Conservation (phyloP, 2,888 invertebrate species). For the Papilio demoleus region DNA sequence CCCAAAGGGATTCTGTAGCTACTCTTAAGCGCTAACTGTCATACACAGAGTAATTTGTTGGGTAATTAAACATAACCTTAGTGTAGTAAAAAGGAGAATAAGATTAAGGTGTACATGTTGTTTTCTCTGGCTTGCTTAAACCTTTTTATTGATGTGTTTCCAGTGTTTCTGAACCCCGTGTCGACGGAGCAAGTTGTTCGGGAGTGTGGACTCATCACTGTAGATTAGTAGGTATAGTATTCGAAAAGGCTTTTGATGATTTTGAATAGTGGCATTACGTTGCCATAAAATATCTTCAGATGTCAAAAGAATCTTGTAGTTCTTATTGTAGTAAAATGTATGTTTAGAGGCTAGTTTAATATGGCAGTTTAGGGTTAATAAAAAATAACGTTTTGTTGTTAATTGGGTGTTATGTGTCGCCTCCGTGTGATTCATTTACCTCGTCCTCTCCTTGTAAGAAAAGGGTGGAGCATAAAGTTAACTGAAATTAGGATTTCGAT, state of each 20-base stretch:
- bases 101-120: too few relatives aligned
- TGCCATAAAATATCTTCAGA: not conserved
- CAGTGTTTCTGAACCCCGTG: conserved; percentile 87
- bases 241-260: conserved; percentile 4
- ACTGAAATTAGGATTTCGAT: not conserved
- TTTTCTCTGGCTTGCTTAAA: too few relatives aligned
- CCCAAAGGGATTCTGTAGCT: not conserved
- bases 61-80: too few relatives aligned
- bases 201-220: conserved; percentile 87
- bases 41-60: not conserved
- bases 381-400: too few relatives aligned
- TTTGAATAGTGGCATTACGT: conserved; percentile 19
- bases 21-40: not conserved
- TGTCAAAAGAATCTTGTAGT: not conserved
- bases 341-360: too few relatives aligned
- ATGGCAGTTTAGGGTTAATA: too few relatives aligned
- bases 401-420: too few relatives aligned
- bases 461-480: too few relatives aligned
- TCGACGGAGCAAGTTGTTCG: conserved; percentile 91
- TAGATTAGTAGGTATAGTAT: conserved; percentile 54
- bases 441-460: too few relatives aligned
- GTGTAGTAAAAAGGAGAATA: too few relatives aligned
- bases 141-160: conserved; percentile 54
- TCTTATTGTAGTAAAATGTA: not conserved
- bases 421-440: too few relatives aligned